These are phyloP conservation scores for Trididemnum clinides DNA, from an alignment of 23 tunicate genomes.

Conservation along the genomic window DNA sequence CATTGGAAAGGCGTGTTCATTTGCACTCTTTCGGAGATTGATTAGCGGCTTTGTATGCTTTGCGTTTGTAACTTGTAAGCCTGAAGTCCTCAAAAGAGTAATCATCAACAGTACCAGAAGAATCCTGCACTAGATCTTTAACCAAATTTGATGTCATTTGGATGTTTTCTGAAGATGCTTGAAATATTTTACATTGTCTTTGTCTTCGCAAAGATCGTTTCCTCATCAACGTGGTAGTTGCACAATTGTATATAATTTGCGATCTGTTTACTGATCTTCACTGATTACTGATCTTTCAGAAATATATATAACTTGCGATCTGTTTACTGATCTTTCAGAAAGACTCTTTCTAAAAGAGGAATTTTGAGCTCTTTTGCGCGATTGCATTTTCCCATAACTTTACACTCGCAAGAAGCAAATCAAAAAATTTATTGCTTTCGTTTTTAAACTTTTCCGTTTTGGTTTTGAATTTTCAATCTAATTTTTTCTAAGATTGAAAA, in stretches of 20 bases:
- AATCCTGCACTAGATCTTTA: not conserved
- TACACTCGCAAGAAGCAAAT: constrained; percentile 1
- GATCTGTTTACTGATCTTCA: too few species aligned
- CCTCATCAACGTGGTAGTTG: not conserved
- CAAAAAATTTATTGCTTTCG: not conserved
- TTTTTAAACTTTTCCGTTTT: not conserved
- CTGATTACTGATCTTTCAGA: too few species aligned
- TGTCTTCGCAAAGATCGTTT: not conserved
- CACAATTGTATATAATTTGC: not conserved
- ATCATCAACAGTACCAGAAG: not conserved
- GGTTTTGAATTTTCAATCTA: not conserved
- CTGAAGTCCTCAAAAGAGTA: not conserved
- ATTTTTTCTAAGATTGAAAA: not conserved
- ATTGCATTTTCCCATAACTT: not conserved
- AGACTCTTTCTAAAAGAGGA: not conserved
- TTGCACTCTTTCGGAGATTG: not conserved
- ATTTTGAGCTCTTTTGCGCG: not conserved
- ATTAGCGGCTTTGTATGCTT: not conserved
- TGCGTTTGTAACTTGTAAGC: not conserved
- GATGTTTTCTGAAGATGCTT: not conserved
- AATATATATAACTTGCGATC: not conserved
- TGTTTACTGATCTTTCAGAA: not conserved
- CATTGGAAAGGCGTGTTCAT: not conserved
- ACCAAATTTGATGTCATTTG: not conserved
- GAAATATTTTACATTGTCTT: not conserved